Conservation (phyloP, 1,140 invertebrate genomes). For the Zaprionus taronus region DNA sequence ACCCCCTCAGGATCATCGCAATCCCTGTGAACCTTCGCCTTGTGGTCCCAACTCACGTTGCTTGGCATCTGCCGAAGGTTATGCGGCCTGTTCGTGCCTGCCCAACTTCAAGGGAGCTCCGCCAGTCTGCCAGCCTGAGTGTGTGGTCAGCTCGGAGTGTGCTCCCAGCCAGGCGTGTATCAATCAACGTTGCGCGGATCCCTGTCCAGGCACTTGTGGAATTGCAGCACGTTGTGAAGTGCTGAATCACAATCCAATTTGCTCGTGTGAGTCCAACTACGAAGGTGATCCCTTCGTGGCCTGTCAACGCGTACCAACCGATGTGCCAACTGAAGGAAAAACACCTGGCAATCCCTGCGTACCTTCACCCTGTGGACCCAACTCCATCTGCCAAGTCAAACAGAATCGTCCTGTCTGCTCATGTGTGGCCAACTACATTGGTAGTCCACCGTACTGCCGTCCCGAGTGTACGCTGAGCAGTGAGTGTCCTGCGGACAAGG, state of each 20-base stretch:
- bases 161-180: constrained; percentile 90
- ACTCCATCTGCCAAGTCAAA: constrained; percentile 93
- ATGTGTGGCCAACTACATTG: constrained; percentile 90
- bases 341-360: constrained; percentile 88
- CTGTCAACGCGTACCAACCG: constrained; percentile 87
- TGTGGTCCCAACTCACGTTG: constrained; percentile 93
- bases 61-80: constrained; percentile 88
- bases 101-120: constrained; percentile 91
- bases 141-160: constrained; percentile 92
- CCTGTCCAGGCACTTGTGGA: constrained; percentile 92
- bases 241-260: constrained; percentile 93
- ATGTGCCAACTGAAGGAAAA: constrained; percentile 79
- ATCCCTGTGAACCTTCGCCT: constrained; percentile 90
- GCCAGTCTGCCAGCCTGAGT: constrained; percentile 92
- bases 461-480: constrained; percentile 91
- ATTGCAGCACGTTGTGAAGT: constrained; percentile 90
- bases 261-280: constrained; percentile 89
- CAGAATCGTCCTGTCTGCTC: constrained; percentile 91
- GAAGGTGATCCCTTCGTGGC: constrained; percentile 92
- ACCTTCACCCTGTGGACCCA: constrained; percentile 93
- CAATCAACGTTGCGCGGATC: constrained; percentile 91
- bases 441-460: constrained; percentile 89
- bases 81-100: constrained; percentile 91
- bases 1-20: constrained; percentile 51
- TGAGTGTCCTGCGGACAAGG: constrained; percentile 90